A percentile compares a stretch with the other conserved stretches of the same genome.
Evolutionary conservation across 2,888 invertebrate species (phyloP).

Genomic region (Lasioglossum malachurum): DNA sequence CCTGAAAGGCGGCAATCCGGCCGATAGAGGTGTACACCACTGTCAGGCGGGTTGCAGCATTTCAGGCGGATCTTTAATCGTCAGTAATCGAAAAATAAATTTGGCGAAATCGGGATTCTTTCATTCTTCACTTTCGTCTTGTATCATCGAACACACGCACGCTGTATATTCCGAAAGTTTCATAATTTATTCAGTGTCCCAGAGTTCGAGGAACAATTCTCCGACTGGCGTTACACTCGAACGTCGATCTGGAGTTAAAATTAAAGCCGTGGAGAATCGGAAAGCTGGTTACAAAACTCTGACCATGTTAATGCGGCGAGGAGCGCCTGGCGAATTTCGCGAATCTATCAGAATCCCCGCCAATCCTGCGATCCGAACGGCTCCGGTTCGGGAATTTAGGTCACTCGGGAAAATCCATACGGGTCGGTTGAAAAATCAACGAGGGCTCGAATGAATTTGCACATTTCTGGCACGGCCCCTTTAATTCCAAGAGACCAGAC

Average conservation of each 20-base stretch:
- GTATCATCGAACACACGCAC: no score
- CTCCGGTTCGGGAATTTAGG: not conserved
- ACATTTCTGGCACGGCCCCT: conserved; percentile 10
- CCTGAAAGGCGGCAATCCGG: no score
- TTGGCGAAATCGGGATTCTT: no score
- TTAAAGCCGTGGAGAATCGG: not conserved
- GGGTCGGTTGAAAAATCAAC: not conserved
- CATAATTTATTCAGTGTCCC: not conserved
- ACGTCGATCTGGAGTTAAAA: not conserved
- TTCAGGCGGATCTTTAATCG: no score
- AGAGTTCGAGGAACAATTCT: no score
- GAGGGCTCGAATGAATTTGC: conserved; percentile 13
- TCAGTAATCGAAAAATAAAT: no score
- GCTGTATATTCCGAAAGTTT: not conserved
- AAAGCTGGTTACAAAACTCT: not conserved
- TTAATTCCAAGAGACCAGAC: conserved; percentile 13
- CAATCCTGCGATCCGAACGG: not conserved
- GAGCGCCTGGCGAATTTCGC: not conserved
- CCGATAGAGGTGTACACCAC: no score
- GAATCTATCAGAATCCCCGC: not conserved
- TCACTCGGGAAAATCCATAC: not conserved
- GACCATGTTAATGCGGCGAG: not conserved
- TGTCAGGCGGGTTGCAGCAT: no score
- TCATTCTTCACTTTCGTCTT: no score
- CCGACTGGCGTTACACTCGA: not conserved